Conservation (phyloP, 2,888 invertebrate species). For the Epirrhoe tristata region DNA sequence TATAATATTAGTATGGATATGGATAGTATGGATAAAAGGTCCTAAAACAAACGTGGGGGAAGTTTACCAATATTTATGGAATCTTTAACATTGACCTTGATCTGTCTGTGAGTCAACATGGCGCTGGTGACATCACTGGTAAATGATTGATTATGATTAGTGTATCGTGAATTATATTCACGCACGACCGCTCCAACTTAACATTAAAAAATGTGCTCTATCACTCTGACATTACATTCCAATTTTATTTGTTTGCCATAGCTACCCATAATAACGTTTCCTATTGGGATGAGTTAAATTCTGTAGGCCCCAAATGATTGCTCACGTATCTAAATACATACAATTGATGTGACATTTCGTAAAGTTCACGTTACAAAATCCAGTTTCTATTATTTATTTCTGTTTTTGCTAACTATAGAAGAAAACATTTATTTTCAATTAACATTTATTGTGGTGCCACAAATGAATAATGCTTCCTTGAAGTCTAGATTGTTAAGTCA, state of each 20-base stretch:
- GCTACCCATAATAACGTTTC: too few species aligned
- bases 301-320: too few species aligned
- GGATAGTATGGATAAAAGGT: not conserved
- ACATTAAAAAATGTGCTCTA: not conserved
- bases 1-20: too few species aligned
- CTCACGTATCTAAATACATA: too few species aligned
- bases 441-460: not conserved
- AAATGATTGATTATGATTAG: constrained; percentile 46
- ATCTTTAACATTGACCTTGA: constrained; percentile 65
- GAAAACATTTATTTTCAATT: not conserved
- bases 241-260: not conserved
- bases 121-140: constrained; percentile 42
- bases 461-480: not conserved
- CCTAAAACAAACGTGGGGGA: not conserved
- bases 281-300: too few species aligned
- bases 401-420: not conserved
- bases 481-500: not conserved
- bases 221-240: not conserved
- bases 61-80: constrained; percentile 37
- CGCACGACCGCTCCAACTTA: not conserved
- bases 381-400: too few species aligned
- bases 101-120: constrained; percentile 50
- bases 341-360: too few species aligned
- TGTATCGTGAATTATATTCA: constrained; percentile 21
- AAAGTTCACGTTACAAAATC: too few species aligned